phyloP scores from a whole-genome alignment of 2,797 vertebrate genomes.

The Acomys russatus region DNA sequence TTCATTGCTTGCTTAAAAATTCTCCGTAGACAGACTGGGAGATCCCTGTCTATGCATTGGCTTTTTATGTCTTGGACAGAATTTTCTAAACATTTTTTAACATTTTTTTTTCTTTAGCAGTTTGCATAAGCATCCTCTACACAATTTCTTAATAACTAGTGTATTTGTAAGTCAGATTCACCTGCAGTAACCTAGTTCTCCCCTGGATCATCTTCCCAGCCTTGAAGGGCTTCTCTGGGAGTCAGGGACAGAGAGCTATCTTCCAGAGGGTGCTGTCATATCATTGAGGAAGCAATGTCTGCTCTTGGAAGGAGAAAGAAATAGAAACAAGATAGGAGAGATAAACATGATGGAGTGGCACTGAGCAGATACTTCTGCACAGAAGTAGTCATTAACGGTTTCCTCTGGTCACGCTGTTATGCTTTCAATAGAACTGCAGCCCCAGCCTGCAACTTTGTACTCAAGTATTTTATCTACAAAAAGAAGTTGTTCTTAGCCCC shows the following conservation, averaged over 20 bases:
- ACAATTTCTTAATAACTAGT: not conserved
- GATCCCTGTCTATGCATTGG: not conserved
- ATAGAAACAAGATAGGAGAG: conserved; percentile 44
- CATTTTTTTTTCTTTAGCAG: not conserved
- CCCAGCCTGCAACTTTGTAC: not conserved
- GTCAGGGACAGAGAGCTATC: not conserved
- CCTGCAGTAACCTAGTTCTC: conserved; percentile 1
- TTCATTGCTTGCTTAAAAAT: conserved; percentile 48
- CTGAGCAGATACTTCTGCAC: conserved; percentile 40
- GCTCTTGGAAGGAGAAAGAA: conserved; percentile 25
- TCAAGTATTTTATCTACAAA: not conserved
- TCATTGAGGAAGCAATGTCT: conserved; percentile 51
- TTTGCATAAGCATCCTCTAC: not conserved
- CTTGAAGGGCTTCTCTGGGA: conserved; percentile 37
- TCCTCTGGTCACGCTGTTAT: conserved; percentile 34
- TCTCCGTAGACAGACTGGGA: not conserved
- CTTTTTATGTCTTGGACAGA: conserved; percentile 47
- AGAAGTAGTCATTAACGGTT: conserved; percentile 46
- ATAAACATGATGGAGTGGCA: conserved; percentile 36
- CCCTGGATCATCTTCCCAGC: not conserved
- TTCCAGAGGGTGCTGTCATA: not conserved
- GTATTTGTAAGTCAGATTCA: not conserved
- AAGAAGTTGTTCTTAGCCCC: not conserved
- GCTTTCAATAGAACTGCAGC: not conserved
- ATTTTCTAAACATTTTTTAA: conserved; percentile 29